phyloP scores from a whole-genome alignment of 2,888 invertebrate genomes.

The Amaurobius ferox region DNA sequence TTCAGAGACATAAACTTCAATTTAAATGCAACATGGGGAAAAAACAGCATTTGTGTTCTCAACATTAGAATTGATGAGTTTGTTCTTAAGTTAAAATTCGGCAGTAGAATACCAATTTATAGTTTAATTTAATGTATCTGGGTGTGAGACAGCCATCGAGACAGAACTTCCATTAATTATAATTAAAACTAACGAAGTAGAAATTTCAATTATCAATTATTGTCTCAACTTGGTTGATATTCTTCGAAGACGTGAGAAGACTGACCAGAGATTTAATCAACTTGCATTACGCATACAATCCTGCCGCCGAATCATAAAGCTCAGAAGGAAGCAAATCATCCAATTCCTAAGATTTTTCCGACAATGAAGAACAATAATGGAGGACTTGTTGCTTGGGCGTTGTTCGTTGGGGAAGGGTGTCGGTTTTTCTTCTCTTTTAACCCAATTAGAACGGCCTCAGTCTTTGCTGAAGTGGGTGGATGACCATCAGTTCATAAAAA shows the following conservation, averaged over 20 bases:
- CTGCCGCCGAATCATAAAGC: not conserved
- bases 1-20: not conserved
- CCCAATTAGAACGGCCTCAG: constrained; percentile 47
- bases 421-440: constrained; percentile 57
- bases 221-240: not conserved
- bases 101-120: too few species aligned
- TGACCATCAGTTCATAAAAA: constrained; percentile 18
- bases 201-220: not conserved
- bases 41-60: too few species aligned
- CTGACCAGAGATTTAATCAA: not conserved
- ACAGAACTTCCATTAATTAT: not conserved
- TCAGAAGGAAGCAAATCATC: constrained; percentile 25
- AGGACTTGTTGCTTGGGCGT: constrained; percentile 37
- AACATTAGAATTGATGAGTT: too few species aligned
- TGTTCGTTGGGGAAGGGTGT: constrained; percentile 57
- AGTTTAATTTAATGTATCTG: not conserved
- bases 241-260: not conserved
- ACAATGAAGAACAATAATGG: constrained; percentile 25
- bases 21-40: not conserved
- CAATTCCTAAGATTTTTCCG: constrained; percentile 1
- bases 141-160: not conserved
- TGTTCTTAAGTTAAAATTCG: too few species aligned
- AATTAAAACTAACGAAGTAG: not conserved
- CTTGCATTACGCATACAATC: not conserved
- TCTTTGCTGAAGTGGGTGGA: constrained; percentile 37